Conservation (phyloP, 92 coral and sea anemone genomes). For the Pocillopora meandrina region DNA sequence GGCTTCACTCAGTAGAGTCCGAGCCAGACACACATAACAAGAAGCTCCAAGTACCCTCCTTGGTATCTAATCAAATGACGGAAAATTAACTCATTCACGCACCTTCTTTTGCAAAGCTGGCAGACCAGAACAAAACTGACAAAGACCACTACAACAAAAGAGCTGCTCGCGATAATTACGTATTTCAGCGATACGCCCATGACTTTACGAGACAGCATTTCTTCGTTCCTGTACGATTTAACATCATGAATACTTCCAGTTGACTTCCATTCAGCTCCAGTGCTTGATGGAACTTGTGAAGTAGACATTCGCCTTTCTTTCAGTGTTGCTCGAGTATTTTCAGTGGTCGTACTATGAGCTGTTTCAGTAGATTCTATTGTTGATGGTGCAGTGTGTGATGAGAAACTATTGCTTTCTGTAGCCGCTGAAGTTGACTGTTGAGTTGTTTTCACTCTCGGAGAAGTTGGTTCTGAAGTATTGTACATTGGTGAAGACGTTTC, state of each 20-base stretch:
- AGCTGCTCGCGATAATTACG: conserved; percentile 5
- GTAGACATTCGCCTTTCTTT: not conserved
- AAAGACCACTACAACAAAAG: conserved; percentile 5
- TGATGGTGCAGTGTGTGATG: not conserved
- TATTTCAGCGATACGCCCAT: conserved; percentile 28
- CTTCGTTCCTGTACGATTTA: conserved; percentile 4
- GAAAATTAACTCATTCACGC: not conserved
- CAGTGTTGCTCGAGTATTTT: not conserved
- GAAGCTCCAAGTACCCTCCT: not conserved
- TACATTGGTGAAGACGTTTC: not conserved
- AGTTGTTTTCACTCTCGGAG: conserved; percentile 1
- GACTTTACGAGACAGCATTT: not conserved
- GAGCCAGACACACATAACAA: not conserved
- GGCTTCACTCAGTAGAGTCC: no score
- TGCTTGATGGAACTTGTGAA: not conserved
- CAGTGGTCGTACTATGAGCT: not conserved
- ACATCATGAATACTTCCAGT: not conserved
- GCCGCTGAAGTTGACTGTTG: not conserved
- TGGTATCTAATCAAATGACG: not conserved
- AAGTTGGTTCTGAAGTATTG: not conserved
- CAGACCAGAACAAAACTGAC: not conserved
- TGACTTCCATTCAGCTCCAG: not conserved
- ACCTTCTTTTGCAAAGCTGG: conserved; percentile 27
- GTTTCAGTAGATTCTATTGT: not conserved
- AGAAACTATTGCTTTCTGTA: not conserved